These are phyloP conservation scores for Mythimna lalbum DNA, from an alignment of 2,888 invertebrate species.

Conservation along the genomic window DNA sequence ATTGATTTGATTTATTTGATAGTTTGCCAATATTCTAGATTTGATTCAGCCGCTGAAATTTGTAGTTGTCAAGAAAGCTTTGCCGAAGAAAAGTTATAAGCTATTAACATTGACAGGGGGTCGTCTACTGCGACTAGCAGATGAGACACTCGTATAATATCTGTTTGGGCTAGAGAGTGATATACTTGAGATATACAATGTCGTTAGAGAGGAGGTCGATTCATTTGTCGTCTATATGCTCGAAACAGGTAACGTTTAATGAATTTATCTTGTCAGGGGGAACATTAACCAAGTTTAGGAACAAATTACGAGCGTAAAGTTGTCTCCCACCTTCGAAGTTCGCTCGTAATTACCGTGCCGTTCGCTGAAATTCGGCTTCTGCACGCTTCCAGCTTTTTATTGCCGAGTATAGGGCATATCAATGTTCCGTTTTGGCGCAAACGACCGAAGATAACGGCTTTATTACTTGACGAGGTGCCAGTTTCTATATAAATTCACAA, in stretches of 20 bases:
- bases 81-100: slow-evolving; percentile 25
- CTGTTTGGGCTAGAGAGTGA: slow-evolving; percentile 62
- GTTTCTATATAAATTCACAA: slow-evolving; percentile 68
- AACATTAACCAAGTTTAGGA: slow-evolving; percentile 87
- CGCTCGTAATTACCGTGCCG: slow-evolving; percentile 81
- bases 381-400: slow-evolving; percentile 76
- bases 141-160: slow-evolving; percentile 50
- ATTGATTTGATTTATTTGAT: slow-evolving; percentile 40
- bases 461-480: slow-evolving; percentile 86
- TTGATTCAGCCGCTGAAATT: slow-evolving; percentile 32
- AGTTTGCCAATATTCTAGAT: slow-evolving; percentile 41
- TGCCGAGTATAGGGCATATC: slow-evolving; percentile 77
- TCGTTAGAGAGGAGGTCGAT: slow-evolving; percentile 72
- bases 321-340: slow-evolving; percentile 83
- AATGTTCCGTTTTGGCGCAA: slow-evolving; percentile 81
- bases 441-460: slow-evolving; percentile 86
- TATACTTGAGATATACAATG: slow-evolving; percentile 72
- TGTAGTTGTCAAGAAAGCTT: slow-evolving; percentile 26
- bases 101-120: slow-evolving; percentile 36
- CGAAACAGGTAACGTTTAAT: slow-evolving; percentile 83
- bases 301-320: slow-evolving; percentile 88
- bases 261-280: slow-evolving; percentile 89
- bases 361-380: slow-evolving; percentile 76
- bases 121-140: slow-evolving; percentile 34
- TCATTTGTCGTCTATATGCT: slow-evolving; percentile 72